Conservation (phyloP, 2,888 invertebrate genomes). For the Eucera pruinosa region DNA sequence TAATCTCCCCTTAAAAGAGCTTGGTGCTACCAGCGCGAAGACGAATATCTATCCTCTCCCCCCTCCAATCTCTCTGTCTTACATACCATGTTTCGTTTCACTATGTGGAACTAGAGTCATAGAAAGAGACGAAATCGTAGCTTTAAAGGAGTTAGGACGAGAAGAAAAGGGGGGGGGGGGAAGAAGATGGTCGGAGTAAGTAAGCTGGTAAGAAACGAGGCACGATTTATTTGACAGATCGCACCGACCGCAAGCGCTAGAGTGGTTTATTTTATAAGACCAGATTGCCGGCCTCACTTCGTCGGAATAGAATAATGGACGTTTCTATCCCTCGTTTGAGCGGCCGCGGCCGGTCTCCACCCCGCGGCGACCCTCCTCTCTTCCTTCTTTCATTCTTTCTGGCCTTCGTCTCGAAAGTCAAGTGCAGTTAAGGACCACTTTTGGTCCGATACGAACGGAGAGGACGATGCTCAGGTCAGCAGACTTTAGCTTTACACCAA, state of each 20-base stretch:
- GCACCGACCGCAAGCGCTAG: conserved; percentile 73
- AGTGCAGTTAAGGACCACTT: conserved; percentile 70
- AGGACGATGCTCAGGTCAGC: background rate
- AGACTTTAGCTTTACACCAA: background rate
- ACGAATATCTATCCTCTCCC: conserved; percentile 19
- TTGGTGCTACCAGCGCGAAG: conserved; percentile 22
- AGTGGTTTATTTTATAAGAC: conserved; percentile 82
- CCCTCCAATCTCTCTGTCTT: background rate
- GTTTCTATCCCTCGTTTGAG: conserved; percentile 67
- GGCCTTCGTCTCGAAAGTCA: conserved; percentile 72
- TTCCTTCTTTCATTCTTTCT: conserved; percentile 51
- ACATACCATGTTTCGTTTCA: conserved; percentile 39
- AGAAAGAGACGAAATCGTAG: conserved; percentile 29
- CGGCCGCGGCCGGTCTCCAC: conserved; percentile 28
- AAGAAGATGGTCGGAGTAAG: conserved; percentile 58
- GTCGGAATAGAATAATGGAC: conserved; percentile 82
- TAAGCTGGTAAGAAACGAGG: conserved; percentile 75
- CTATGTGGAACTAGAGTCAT: conserved; percentile 17
- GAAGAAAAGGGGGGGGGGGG: conserved; percentile 44
- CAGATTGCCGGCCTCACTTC: conserved; percentile 81
- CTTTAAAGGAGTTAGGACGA: background rate
- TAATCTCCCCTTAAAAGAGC: conserved; percentile 32
- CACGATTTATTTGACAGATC: conserved; percentile 83
- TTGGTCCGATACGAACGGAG: conserved; percentile 34
- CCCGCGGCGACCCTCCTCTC: conserved; percentile 12